Percentiles rank a stretch among this genome's conserved stretches.
These are phyloP conservation scores for Hippasteria phrygiana DNA, from an alignment of 53 echinoderm and acorn worm genomes.

Conservation along the genomic window DNA sequence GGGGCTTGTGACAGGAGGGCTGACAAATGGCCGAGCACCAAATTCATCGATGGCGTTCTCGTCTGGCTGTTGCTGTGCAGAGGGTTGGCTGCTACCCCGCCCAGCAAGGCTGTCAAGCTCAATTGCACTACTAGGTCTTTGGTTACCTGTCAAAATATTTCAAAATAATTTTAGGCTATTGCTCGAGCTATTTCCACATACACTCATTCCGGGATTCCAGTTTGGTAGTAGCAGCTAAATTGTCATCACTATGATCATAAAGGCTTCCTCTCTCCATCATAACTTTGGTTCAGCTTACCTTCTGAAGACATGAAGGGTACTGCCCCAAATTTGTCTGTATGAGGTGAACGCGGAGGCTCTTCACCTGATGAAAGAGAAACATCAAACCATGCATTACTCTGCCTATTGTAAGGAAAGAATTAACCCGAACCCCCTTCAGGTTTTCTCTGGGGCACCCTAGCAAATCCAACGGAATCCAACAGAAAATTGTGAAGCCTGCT, in stretches of 20 bases:
- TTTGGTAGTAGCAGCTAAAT: too few species aligned
- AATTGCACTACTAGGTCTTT: slow-evolving; percentile 60
- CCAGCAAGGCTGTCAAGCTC: slow-evolving; percentile 42
- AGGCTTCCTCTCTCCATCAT: too few species aligned
- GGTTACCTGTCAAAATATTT: slow-evolving; percentile 29
- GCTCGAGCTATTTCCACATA: background rate
- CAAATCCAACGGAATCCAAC: too few species aligned
- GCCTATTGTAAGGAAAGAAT: too few species aligned
- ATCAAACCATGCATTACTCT: background rate
- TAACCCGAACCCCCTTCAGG: too few species aligned
- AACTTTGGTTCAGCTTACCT: slow-evolving; percentile 19
- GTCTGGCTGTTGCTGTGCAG: slow-evolving; percentile 7
- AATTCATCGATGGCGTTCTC: slow-evolving; percentile 61
- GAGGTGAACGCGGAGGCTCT: slow-evolving; percentile 30
- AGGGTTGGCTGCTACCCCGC: slow-evolving; percentile 33
- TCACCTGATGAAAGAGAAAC: slow-evolving; percentile 34
- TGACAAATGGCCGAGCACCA: slow-evolving; percentile 69
- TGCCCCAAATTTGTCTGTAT: slow-evolving; percentile 73
- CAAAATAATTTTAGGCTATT: background rate
- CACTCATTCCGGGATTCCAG: too few species aligned
- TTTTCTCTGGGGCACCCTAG: too few species aligned
- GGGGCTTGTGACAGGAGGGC: slow-evolving; percentile 58
- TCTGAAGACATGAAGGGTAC: slow-evolving; percentile 63
- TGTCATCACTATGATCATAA: too few species aligned
- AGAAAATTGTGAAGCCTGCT: too few species aligned